Base-by-base conservation (phyloP, 1,140 invertebrate genomes). In the Akabosia matsudoensis region DNA sequence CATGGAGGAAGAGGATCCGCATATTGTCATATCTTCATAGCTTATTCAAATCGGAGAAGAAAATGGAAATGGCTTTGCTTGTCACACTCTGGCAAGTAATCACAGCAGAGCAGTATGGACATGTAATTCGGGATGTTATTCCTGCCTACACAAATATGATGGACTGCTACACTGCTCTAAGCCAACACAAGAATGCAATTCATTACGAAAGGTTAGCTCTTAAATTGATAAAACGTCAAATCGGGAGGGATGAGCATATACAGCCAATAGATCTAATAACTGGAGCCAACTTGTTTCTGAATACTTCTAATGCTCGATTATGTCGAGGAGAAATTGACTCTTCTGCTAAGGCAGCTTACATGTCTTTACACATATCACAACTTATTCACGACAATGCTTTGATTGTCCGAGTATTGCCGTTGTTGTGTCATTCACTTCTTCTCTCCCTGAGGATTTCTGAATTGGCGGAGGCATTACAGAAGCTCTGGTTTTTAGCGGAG, bases 81-180 rank as follows among this genome's bases (percentile, higher is more conserved):
- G 70, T 79, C 0, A 61, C 78, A 22, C 24, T 79, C 13, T 74
- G 74, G 75, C 75, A 79, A 76, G 72, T 78, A 0, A 56, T 72
- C 22, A 61, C 52, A 22, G 79, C 78, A 10, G 71, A 79, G 56
- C 45, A 52, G 52, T 34, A 73, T 52, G 67, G 79, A 52, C 18
- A 30, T 71, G 7, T 78, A 37, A 64, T 75, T 33, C 71, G 79
- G 52, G 80, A 81, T 61, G 31, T 78, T 0, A 61, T 81, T 37
- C 79, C 80, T 31, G 76, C 80, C 0, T 79, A 81, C 37, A 77
- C 75, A 18, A 74, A 74, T n/a, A 74, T 79, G 74, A 79, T 81
- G 74, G 77, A 75, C 33, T 78, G 64, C 10, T 76, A 77, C 28
- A 26, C 72, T 1, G 4, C 33, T 1, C 33, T 81, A 33, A 37